Conservation (phyloP, 2,888 invertebrate species). For the Orthonychiurus folsomi region DNA sequence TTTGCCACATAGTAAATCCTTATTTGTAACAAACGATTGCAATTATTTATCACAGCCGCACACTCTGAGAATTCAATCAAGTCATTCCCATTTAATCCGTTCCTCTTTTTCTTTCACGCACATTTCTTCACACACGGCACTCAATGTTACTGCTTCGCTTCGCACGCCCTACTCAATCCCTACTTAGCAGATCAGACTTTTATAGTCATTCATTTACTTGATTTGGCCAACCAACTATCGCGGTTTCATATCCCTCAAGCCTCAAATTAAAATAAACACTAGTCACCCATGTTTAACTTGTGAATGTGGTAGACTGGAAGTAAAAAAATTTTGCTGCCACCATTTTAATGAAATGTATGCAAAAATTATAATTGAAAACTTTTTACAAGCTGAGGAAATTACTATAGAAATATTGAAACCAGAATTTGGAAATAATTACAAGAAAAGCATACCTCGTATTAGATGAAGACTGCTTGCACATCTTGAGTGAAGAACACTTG, state of each 20-base stretch:
- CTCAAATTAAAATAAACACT: too few relatives aligned
- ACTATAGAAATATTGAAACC: too few relatives aligned
- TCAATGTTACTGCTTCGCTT: neutral
- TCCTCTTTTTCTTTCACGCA: neutral
- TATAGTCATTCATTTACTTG: neutral
- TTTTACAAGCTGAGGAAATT: neutral
- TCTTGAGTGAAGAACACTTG: neutral
- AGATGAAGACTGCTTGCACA: neutral
- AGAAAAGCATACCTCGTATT: neutral
- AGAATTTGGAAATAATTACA: neutral
- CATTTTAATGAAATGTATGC: too few relatives aligned
- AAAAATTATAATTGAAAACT: too few relatives aligned
- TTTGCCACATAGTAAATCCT: too few relatives aligned
- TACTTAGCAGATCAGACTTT: neutral
- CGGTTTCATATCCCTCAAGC: too few relatives aligned
- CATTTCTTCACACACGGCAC: neutral
- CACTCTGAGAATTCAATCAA: slow-evolving; percentile 5
- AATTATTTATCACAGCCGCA: neutral
- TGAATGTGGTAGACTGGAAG: too few relatives aligned
- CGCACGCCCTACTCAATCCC: neutral
- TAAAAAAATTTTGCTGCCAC: too few relatives aligned
- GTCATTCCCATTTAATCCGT: neutral
- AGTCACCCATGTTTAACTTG: neutral
- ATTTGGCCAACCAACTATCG: too few relatives aligned
- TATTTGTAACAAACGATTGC: neutral